Base-by-base conservation (phyloP, 2,113 vertebrate genomes). In the Silurus meridionalis region DNA sequence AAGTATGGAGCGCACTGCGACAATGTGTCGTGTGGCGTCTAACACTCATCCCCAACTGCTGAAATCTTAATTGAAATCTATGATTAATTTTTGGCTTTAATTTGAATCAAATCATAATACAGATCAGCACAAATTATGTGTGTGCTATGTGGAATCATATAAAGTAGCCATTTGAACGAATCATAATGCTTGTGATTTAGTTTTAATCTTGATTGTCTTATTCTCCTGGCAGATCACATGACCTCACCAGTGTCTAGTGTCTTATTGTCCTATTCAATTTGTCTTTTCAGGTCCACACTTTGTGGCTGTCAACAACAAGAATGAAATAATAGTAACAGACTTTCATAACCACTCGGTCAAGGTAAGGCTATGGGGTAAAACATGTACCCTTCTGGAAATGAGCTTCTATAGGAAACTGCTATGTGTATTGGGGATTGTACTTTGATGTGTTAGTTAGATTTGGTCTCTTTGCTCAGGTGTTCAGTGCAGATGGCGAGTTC, bases 311-410 rank as follows among this genome's bases (percentile, higher is more conserved):
- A 99, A 98, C 94, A 99, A 97, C 94, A 99, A 98, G 94, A 99
- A 98, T 52, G 97, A 99, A 93, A 99, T 99, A 0, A 95, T 99
- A 50, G 98, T 99, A 89, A 99, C 97, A 0, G 98, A 99, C 88
- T 99, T 99, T 92, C 98, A 99, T 93, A 99, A 99, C 93, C 98
- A 99, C 90, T 99, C 98, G 0, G 98, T 99, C 84, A 99, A 99
- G 97, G 98, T 98, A 91, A 95, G 94, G n/a, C 14, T 50, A 52
- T 25, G 37, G 37, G 37, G 37, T 1, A 37, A 37, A 37, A 37
- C 37, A 37, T 37, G 37, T 37, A 37, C 37, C 37, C 37, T 37
- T 37, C 37, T 37, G 1, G 17, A 48, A 28, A 25, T 80, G 67
- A 78, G 52, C 19, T 25, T 66, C 25, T 52, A 37, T 11, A 23